These are phyloP conservation scores for Sparidentex hasta DNA, from an alignment of 2,797 vertebrate species.

Conservation along the genomic window DNA sequence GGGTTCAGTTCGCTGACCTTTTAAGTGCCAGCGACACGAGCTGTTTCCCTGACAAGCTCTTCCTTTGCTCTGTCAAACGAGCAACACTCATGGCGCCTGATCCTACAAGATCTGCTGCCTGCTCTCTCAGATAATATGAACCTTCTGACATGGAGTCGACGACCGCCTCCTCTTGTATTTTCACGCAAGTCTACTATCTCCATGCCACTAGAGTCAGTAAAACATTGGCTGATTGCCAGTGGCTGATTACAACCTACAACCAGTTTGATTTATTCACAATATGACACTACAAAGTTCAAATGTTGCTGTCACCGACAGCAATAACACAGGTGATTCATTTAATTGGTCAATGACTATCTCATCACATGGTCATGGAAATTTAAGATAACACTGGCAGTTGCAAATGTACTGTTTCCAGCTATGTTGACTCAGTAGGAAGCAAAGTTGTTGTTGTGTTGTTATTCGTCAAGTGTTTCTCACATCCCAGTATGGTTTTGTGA, in stretches of 20 bases:
- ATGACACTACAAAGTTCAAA: constrained; percentile 63
- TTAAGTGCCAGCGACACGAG: constrained; percentile 78
- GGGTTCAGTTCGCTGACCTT: constrained; percentile 79
- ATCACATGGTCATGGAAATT: constrained; percentile 45
- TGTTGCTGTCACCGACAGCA: constrained; percentile 21
- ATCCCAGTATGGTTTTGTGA: neutral
- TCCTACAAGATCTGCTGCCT: constrained; percentile 64
- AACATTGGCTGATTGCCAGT: constrained; percentile 33
- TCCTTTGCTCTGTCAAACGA: constrained; percentile 81
- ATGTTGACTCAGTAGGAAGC: constrained; percentile 23
- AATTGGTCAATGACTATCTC: constrained; percentile 40
- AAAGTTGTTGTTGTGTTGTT: constrained; percentile 11
- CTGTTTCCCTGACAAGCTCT: constrained; percentile 85
- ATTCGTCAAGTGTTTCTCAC: neutral
- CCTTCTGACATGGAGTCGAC: constrained; percentile 52
- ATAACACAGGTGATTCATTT: constrained; percentile 49
- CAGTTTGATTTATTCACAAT: constrained; percentile 30
- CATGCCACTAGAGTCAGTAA: constrained; percentile 7
- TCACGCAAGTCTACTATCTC: constrained; percentile 16
- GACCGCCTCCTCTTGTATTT: constrained; percentile 31
- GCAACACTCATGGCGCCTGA: constrained; percentile 52
- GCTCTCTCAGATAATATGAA: constrained; percentile 61
- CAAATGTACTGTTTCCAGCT: constrained; percentile 26
- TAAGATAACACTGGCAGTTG: constrained; percentile 37
- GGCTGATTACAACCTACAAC: constrained; percentile 37